phyloP scores from a whole-genome alignment of 2,797 vertebrate genomes.

The Mallotus villosus region DNA sequence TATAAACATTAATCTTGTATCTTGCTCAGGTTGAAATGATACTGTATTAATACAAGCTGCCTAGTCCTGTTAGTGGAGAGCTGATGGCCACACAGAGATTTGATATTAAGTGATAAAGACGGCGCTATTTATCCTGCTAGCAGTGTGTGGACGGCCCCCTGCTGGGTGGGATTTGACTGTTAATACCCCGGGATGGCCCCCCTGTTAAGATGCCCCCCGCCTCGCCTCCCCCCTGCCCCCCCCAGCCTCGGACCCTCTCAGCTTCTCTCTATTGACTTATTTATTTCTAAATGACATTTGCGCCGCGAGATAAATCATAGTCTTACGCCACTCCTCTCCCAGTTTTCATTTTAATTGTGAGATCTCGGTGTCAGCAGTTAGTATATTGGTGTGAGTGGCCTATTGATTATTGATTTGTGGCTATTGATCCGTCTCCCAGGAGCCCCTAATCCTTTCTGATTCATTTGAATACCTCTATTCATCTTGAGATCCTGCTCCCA shows the following conservation, averaged over 20 bases:
- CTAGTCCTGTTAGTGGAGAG: slow-evolving; percentile 57
- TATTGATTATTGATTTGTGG: slow-evolving; percentile 87
- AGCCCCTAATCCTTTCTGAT: slow-evolving; percentile 84
- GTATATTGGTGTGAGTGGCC: slow-evolving; percentile 88
- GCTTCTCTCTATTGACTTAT: slow-evolving; percentile 77
- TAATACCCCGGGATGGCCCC: slow-evolving; percentile 50
- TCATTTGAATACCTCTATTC: slow-evolving; percentile 86
- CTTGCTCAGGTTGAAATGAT: slow-evolving; percentile 55
- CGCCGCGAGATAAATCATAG: slow-evolving; percentile 78
- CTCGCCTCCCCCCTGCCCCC: too few relatives aligned
- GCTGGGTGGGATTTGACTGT: slow-evolving; percentile 54
- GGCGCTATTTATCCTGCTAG: slow-evolving; percentile 59
- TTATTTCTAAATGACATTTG: slow-evolving; percentile 79
- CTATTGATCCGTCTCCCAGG: slow-evolving; percentile 76
- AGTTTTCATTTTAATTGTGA: slow-evolving; percentile 82
- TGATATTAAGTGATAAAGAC: slow-evolving; percentile 66
- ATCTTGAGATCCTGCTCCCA: slow-evolving; percentile 80
- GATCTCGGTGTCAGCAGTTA: slow-evolving; percentile 84
- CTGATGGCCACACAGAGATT: slow-evolving; percentile 58
- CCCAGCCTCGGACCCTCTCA: slow-evolving; percentile 55
- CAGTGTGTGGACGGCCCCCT: slow-evolving; percentile 43
- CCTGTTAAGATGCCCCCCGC: slow-evolving; percentile 77
- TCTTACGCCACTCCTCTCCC: slow-evolving; percentile 69
- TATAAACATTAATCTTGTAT: slow-evolving; percentile 61
- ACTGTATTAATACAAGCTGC: slow-evolving; percentile 70